Evolutionary conservation across 2,888 invertebrate species (phyloP), one percentile per base, ranked within the genome.

Genomic region (Ophion slaviceki): DNA sequence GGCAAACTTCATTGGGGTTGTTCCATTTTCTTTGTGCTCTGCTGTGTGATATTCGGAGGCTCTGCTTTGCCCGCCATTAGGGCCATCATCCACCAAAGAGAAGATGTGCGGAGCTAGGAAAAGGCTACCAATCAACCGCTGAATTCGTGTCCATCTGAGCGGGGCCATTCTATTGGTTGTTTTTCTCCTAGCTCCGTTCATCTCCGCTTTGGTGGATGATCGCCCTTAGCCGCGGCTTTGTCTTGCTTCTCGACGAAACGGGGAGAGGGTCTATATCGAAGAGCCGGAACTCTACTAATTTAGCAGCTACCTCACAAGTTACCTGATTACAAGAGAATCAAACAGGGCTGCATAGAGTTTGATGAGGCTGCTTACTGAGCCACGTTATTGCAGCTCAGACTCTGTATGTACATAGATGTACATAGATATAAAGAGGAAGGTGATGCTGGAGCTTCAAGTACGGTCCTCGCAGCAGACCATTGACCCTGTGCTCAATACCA

Each of bases 311-410:
- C 61, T 78, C 57, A 45, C 71, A 82, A 82, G 68, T 79, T 85
- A 75, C 67, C 66, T 85, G 81, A 86, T 86, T 86, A 87, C 77
- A 77, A 64, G 61, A 83, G 81, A 83, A 84, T 83, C 82, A 82
- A 86, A 86, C 76, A 79, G 20, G 53, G 66, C 68, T 75, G 28
- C 80, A 74, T 36, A 45, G 62, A 36, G 32, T 68, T 57, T 24
- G 28, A 74, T 74, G 64, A 47, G 68, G 61, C 70, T 78, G 68
- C 11, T 71, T 68, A 72, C 59, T 24, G 59, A 71, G 66, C 24
- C 64, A 66, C 68, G 71, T 36, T 32, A 59, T 71, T 53, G 53
- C 47, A 47, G 32, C 61, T 17, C 28, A 53, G 11, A 14, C 53
- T 53, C 53, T 53, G 53, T 17, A 17, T 53, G 11, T 14, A 53